Evolutionary conservation across 2,888 invertebrate genomes (phyloP), one percentile per base, ranked within the genome.

Genomic region (Anticlea derivata): DNA sequence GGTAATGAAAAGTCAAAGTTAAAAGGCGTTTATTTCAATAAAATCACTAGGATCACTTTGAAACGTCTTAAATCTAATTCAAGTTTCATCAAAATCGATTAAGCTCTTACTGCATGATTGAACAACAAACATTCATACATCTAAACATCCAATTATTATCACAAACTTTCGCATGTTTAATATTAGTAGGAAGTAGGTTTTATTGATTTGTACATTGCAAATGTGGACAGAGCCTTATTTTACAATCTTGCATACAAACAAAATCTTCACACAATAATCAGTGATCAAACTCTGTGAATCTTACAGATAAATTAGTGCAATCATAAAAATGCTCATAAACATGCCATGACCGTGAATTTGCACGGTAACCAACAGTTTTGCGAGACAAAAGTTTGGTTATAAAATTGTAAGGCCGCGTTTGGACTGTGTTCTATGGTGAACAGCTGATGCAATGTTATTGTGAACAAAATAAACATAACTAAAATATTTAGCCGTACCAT

Each of bases 361-460:
- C 1, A 1, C 13, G 4, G 5, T 5, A 26, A 10, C 20, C 24
- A 7, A 7, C 11, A 11, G 10, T 23, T 8, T 44, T 26, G 20
- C 17, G 8, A 11, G n/a, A 27, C 8, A 3, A 48, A 54, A 38
- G n/a, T 49, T 49, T 26, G 45, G 29, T 20, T 53, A 48, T 30
- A 31, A 48, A 45, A 48, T 44, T 53, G 7, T 53, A 40, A 53
- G 35, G 53, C 43, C 48, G 44, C 31, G 44, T 13, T 38, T 13
- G 11, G 2, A 40, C 53, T 53, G 48, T 22, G 26, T 30, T 26
- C 33, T 33, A 33, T 43, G 33, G 38, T 7, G 50, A 55, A 43
- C 55, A 55, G 55, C 55, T 55, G 55, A 39, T 48, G 38, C 39
- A 48, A 39, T 48, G 39, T 53, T 53, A 39, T 53, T 39, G 22